Base-by-base conservation (phyloP, 2,888 invertebrate species). In the Aleiodes testaceus region DNA sequence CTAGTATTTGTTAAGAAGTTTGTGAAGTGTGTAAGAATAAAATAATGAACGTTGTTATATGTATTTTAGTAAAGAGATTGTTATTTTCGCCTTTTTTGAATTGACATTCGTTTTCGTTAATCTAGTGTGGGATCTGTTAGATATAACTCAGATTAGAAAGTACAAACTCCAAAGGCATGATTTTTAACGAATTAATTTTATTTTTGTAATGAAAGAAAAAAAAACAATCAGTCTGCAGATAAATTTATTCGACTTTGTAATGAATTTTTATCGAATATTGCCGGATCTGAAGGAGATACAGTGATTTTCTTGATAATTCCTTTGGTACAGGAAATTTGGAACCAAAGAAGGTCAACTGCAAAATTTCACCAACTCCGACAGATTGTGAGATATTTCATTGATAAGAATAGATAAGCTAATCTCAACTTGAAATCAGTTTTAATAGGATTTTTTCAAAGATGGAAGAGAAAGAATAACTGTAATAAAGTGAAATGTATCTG, bases 1-100 rank as follows among this genome's bases (percentile, higher is more conserved):
- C 36, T 16, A 42, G 42, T 36, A 69, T 52, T 69, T 69, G 44
- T 63, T 63, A 45, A 45, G 44, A 61, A 16, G 42, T 42, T 45
- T 63, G 63, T 45, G 44, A 63, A 63, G 20, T 45, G 44, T 63
- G 44, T 44, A 44, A 63, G 45, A 63, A 63, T 45, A 45, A 45
- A 63, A 63, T 45, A 63, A 45, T 63, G 44, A 45, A 42, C 44
- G 45, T 63, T 44, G 45, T 63, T 63, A 63, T n/a, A 18, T 44
- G 20, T 45, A 20, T 22, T 12, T 42, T 61, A 7, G 59, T 61
- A 42, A 47, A 47, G 16, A 47, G 4, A 61, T 63, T 45, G n/a
- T 63, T 63, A 44, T 22, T 20, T 20, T 20, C 7, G 36, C 36
- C 36, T 36, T 36, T 36, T 36, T 36, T 36, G 7, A 36, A 36